phyloP scores from a whole-genome alignment of 64 coral and sea anemone genomes.

The Cladopsammia gracilis region DNA sequence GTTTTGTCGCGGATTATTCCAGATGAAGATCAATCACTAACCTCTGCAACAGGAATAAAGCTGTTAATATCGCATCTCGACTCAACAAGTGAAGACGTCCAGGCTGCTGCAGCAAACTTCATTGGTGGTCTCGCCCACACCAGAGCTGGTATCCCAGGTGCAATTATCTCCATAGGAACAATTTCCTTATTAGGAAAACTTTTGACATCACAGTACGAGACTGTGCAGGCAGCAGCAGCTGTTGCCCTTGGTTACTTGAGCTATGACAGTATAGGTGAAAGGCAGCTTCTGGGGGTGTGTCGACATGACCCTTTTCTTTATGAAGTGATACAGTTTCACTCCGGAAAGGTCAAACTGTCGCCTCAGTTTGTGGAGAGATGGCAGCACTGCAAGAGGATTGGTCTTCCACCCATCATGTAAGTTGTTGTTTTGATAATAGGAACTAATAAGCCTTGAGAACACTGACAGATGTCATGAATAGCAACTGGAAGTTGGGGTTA shows the following conservation, averaged over 20 bases:
- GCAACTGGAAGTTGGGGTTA: too few species aligned
- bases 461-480: too few species aligned
- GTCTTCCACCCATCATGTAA: constrained; percentile 94
- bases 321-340: constrained; percentile 90
- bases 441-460: too few species aligned
- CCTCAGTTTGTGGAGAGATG: constrained; percentile 97
- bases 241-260: constrained; percentile 95
- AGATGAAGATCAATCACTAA: constrained; percentile 90
- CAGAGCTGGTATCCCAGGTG: constrained; percentile 93
- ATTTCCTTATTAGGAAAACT: constrained; percentile 79
- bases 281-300: constrained; percentile 91
- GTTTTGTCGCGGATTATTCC: constrained; percentile 94
- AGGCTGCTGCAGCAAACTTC: constrained; percentile 89
- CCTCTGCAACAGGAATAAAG: constrained; percentile 93
- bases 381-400: constrained; percentile 92
- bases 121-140: constrained; percentile 91
- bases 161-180: constrained; percentile 93
- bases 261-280: constrained; percentile 83
- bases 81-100: constrained; percentile 79
- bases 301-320: constrained; percentile 92
- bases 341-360: constrained; percentile 94
- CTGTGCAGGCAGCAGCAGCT: constrained; percentile 85
- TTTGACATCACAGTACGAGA: constrained; percentile 88
- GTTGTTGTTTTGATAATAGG: neutral
- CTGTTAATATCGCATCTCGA: constrained; percentile 83